Evolutionary conservation across 2,113 vertebrate species (phyloP).

Genomic region (Eudorcas thomsonii): DNA sequence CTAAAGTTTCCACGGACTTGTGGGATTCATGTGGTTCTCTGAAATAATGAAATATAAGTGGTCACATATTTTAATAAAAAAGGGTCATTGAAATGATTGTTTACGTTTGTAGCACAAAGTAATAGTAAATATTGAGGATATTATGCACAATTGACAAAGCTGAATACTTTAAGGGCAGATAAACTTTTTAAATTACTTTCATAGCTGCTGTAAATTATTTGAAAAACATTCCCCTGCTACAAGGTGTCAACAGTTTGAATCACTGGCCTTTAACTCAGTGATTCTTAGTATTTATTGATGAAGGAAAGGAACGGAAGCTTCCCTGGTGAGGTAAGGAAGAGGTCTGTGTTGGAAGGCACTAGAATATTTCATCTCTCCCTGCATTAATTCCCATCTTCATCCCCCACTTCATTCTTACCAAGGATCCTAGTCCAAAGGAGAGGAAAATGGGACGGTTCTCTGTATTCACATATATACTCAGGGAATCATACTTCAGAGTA

Average conservation of each 20-base stretch:
- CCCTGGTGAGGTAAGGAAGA: neutral
- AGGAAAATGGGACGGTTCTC: neutral
- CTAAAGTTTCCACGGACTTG: constrained; percentile 8
- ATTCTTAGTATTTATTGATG: neutral
- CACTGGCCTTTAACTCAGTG: neutral
- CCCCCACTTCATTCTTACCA: neutral
- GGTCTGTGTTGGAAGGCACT: neutral
- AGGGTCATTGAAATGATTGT: neutral
- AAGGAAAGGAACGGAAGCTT: neutral
- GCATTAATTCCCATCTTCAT: neutral
- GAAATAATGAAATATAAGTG: neutral
- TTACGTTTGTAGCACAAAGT: neutral
- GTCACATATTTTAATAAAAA: neutral
- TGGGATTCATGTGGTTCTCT: neutral
- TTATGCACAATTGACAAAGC: neutral
- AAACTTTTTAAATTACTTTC: neutral
- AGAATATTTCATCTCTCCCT: neutral
- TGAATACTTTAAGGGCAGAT: neutral
- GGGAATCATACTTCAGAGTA: neutral
- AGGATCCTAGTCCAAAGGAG: neutral
- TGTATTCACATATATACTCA: neutral
- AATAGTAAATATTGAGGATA: neutral
- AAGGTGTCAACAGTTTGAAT: neutral
- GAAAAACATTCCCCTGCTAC: neutral
- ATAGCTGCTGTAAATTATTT: neutral